These are phyloP conservation scores for Athetis lepigone DNA, from an alignment of 2,888 invertebrate genomes.

Conservation along the genomic window DNA sequence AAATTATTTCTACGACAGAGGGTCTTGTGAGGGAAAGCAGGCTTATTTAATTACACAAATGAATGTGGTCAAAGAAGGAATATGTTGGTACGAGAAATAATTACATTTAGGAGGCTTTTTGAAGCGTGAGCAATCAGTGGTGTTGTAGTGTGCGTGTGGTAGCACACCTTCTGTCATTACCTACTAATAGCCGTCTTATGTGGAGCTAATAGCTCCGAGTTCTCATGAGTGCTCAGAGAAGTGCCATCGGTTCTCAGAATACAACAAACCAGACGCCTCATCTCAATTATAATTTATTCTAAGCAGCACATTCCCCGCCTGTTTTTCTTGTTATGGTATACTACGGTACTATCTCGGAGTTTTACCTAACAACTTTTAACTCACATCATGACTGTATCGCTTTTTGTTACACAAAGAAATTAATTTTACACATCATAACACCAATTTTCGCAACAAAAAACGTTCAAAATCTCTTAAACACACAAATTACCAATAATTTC, in stretches of 20 bases:
- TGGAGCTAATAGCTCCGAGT: slow-evolving; percentile 36
- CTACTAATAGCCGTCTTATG: slow-evolving; percentile 45
- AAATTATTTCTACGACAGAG: slow-evolving; percentile 16
- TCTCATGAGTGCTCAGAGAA: neutral
- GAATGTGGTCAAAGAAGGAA: slow-evolving; percentile 31
- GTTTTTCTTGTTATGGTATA: no score
- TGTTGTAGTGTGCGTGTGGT: slow-evolving; percentile 13
- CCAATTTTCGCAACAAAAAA: no score
- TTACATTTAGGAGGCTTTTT: slow-evolving; percentile 41
- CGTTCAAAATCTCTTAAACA: no score
- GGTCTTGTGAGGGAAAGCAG: slow-evolving; percentile 26
- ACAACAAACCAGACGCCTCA: neutral
- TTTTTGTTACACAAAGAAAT: no score
- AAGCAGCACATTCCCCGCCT: no score
- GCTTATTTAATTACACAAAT: slow-evolving; percentile 46
- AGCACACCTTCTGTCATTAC: slow-evolving; percentile 11
- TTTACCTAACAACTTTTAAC: no score
- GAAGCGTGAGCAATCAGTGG: slow-evolving; percentile 41
- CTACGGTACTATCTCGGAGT: no score
- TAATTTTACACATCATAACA: no score
- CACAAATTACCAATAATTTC: no score
- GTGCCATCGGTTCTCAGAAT: neutral
- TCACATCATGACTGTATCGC: no score
- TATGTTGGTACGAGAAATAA: slow-evolving; percentile 35
- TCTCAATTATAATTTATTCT: no score